Conservation (phyloP, 2,113 vertebrate species). For the Aleadryas rufinucha region DNA sequence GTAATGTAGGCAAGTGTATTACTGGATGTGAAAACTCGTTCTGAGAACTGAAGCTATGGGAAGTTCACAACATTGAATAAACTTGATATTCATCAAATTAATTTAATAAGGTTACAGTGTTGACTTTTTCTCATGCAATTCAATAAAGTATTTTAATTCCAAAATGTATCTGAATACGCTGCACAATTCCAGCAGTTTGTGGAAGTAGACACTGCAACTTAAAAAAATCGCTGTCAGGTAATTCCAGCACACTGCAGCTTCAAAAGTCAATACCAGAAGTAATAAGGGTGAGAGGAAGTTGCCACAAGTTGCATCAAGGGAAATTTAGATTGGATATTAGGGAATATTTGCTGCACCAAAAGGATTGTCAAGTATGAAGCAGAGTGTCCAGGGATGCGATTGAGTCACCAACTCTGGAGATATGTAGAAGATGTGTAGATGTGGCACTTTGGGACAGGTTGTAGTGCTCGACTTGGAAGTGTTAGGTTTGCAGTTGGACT, state of each 20-base stretch:
- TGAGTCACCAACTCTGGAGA: background rate
- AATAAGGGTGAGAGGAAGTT: background rate
- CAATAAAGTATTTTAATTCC: background rate
- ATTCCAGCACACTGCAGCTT: background rate
- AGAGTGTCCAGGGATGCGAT: fast-evolving
- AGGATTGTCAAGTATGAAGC: background rate
- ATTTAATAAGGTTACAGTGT: background rate
- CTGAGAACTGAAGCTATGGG: background rate
- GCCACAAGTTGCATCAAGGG: background rate
- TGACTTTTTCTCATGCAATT: background rate
- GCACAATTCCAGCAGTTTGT: background rate
- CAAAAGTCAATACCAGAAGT: background rate
- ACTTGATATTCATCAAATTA: background rate
- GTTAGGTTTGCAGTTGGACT: background rate
- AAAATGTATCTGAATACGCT: background rate
- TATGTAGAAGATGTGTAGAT: background rate
- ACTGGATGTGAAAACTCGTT: background rate
- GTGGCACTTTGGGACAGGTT: background rate
- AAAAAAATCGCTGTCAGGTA: background rate
- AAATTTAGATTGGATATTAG: background rate
- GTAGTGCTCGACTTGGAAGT: background rate
- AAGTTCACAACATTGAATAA: background rate
- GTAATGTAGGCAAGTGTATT: background rate
- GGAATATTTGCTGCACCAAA: background rate
- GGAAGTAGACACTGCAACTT: background rate